phyloP scores from a whole-genome alignment of 1,140 invertebrate genomes.

The Plutomurus gul region DNA sequence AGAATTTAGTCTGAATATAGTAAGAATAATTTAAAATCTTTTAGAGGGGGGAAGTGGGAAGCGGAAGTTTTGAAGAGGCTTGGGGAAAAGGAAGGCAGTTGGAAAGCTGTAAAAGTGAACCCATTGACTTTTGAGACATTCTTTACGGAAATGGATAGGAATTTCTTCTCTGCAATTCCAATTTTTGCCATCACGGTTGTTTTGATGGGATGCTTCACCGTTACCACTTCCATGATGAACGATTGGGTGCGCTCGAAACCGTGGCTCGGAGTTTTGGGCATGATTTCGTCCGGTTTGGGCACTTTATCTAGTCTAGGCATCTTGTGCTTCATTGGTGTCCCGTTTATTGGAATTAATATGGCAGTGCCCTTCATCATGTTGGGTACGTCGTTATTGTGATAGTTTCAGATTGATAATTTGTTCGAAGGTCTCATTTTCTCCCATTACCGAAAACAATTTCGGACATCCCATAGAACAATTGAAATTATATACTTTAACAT shows the following conservation, averaged over 20 bases:
- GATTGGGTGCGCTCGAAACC: conserved; percentile 87
- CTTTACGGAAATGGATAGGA: conserved; percentile 83
- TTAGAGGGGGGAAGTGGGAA: conserved; percentile 76
- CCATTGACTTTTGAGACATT: conserved; percentile 82
- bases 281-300: conserved; percentile 84
- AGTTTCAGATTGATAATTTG: too few species aligned
- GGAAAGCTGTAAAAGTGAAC: conserved; percentile 78
- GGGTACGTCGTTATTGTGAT: too few species aligned
- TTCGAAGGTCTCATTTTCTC: too few species aligned
- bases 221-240: conserved; percentile 71
- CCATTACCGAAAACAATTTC: too few species aligned
- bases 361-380: conserved; percentile 92
- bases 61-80: conserved; percentile 76
- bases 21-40: too few species aligned
- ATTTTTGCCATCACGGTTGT: conserved; percentile 83
- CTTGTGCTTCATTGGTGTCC: conserved; percentile 83
- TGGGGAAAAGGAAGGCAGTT: conserved; percentile 76
- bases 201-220: conserved; percentile 79
- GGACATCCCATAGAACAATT: too few species aligned
- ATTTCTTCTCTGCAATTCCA: conserved; percentile 82
- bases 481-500: too few species aligned
- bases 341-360: conserved; percentile 89
- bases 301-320: conserved; percentile 85
- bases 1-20: conserved; percentile 63
- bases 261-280: conserved; percentile 84